Percentiles rank a stretch among this genome's conserved stretches.
Evolutionary conservation across 2,113 vertebrate genomes (phyloP).

Genomic region (Tricholaema leucomelas): DNA sequence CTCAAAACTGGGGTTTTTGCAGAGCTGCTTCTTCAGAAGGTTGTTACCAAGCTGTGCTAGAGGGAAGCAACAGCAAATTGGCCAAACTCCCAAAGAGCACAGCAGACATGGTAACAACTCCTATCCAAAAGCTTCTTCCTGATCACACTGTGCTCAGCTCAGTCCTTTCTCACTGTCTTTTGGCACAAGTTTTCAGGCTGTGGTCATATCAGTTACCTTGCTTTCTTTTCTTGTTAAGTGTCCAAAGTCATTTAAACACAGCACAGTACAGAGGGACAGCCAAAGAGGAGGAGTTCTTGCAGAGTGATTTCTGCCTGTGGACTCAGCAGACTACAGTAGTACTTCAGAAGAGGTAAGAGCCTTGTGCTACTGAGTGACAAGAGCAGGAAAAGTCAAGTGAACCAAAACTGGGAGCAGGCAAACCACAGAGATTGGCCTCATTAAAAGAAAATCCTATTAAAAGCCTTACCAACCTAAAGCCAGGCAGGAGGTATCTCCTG

Average conservation of each 20-base stretch:
- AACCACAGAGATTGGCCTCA: not conserved
- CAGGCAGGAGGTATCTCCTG: not conserved
- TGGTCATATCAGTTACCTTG: not conserved
- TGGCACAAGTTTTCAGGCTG: not conserved
- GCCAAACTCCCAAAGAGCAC: not conserved
- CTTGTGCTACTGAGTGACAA: not conserved
- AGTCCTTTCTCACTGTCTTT: not conserved
- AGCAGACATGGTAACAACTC: not conserved
- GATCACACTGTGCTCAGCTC: not conserved
- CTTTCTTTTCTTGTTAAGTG: not conserved
- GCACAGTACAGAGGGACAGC: not conserved
- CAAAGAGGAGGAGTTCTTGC: not conserved
- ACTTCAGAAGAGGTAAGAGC: not conserved
- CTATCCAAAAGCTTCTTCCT: not conserved
- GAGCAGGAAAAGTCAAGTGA: not conserved
- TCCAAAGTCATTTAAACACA: not conserved
- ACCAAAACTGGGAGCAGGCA: not conserved
- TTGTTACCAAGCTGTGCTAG: not conserved
- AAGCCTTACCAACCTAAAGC: slow-evolving; percentile 29
- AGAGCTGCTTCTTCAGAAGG: not conserved
- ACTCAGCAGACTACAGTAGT: not conserved
- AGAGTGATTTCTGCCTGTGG: not conserved
- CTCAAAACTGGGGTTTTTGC: not conserved
- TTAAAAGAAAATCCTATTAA: slow-evolving; percentile 38
- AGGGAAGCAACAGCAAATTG: not conserved